Conservation (phyloP, 2,113 vertebrate species). For the Chionomys nivalis region DNA sequence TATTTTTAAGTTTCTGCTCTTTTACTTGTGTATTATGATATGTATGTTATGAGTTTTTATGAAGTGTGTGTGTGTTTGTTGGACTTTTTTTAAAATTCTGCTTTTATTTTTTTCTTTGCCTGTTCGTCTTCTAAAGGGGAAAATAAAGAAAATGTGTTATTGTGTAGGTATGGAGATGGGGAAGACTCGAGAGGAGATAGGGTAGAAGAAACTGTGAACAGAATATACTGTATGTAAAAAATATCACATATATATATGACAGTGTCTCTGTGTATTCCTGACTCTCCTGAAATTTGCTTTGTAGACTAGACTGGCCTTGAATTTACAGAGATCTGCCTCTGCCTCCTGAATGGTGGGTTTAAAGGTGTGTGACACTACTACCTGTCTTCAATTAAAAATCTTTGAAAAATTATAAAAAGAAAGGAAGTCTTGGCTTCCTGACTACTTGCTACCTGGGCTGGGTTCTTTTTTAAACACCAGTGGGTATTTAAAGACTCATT, state of each 20-base stretch:
- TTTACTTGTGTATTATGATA: neutral
- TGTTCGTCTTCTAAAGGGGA: neutral
- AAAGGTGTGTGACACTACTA: neutral
- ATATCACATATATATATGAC: neutral
- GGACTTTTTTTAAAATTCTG: neutral
- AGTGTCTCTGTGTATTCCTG: too few species aligned
- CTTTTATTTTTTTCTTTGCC: neutral
- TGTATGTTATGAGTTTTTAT: neutral
- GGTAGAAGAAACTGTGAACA: neutral
- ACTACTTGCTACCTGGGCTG: neutral
- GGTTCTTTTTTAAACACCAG: neutral
- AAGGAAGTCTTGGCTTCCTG: rapidly evolving
- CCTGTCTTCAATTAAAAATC: neutral
- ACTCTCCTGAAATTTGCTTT: too few species aligned
- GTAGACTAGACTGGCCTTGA: too few species aligned
- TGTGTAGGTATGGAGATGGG: neutral
- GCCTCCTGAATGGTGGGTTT: neutral
- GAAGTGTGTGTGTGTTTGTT: neutral
- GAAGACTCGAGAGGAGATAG: neutral
- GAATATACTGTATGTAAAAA: neutral
- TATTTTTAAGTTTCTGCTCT: neutral
- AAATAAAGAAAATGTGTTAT: neutral
- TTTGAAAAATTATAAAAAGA: neutral
- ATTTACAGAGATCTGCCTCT: neutral
- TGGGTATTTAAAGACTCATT: neutral